These are phyloP conservation scores for Mimas tiliae DNA, from an alignment of 2,888 invertebrate species.

Conservation along the genomic window DNA sequence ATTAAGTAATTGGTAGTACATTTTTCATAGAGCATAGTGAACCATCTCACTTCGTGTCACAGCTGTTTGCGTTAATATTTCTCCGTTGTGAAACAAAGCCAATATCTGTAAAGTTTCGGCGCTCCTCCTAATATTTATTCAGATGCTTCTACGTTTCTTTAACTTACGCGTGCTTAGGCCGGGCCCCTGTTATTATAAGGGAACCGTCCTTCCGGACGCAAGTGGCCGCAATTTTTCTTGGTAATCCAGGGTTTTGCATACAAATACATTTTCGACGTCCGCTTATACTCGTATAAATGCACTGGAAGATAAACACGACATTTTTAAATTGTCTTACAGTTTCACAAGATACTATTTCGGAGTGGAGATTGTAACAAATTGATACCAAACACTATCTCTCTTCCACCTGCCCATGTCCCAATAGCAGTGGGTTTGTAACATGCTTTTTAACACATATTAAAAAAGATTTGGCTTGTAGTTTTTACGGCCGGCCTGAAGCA, in stretches of 20 bases:
- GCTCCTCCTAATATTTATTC: slow-evolving; percentile 70
- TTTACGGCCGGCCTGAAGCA: too few relatives aligned
- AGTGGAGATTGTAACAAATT: not conserved
- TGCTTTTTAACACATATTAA: too few relatives aligned
- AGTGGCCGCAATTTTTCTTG: slow-evolving; percentile 54
- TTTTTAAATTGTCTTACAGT: slow-evolving; percentile 17
- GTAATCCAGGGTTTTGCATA: slow-evolving; percentile 43
- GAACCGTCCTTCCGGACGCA: slow-evolving; percentile 45
- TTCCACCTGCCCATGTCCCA: too few relatives aligned
- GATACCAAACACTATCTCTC: not conserved
- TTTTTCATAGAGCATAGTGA: slow-evolving; percentile 20
- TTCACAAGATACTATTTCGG: not conserved
- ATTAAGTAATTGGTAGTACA: not conserved
- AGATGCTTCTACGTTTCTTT: slow-evolving; percentile 65
- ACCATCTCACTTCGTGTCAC: slow-evolving; percentile 45
- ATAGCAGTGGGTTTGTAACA: too few relatives aligned
- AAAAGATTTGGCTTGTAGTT: too few relatives aligned
- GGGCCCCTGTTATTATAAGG: slow-evolving; percentile 52
- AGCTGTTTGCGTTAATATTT: slow-evolving; percentile 68
- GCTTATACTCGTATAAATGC: slow-evolving; percentile 19
- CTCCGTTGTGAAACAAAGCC: slow-evolving; percentile 66
- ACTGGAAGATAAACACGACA: slow-evolving; percentile 18
- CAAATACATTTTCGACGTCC: slow-evolving; percentile 40
- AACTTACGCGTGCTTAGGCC: slow-evolving; percentile 53
- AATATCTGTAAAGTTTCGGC: slow-evolving; percentile 73